Evolutionary conservation across 30 jellyfish, hydroid and myxozoan species (phyloP), one percentile per base, ranked within the genome.

Genomic region (Turritopsis dohrnii): DNA sequence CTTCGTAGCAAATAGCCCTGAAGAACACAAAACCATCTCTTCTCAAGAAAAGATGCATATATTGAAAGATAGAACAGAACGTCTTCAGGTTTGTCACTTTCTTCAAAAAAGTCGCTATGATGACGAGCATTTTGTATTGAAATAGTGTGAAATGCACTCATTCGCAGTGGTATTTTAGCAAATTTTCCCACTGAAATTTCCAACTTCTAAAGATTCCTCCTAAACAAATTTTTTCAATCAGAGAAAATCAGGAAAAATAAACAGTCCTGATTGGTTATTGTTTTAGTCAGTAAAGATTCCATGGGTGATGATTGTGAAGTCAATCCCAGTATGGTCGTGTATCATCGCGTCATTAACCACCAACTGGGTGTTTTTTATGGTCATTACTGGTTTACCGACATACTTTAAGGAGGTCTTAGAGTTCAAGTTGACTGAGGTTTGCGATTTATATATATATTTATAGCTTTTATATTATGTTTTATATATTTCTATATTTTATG

Each of bases 391-490:
- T 16, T 88, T 94, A 17, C 99, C 99, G 16, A 72, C 83, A 22
- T 94, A 87, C 84, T 94, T 94, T 89, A 88, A 89, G 69, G 97
- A 94, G 23, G 99, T 94, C 4, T 88, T 94, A 52, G 90, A 89
- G 69, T 94, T 94, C 76, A 82, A 82, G 23, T 65, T 82, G 85
- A 82, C 72, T 18, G 74, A 66, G 86, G 89, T 82, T n/a, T 8
- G 21, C 21, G 3, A 4, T 24, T 75, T 5, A 24, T 7, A 75
- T 75, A 24, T 60, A 18, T 60, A 17, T 60, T 60, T n/a, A 17
- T 60, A 17, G 19, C n/a, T 60, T 60, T 60, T 60, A 17, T n/a
- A n/a, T n/a, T n/a, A n/a, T n/a, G n/a, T n/a, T n/a, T n/a, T n/a
- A n/a, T n/a, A n/a, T n/a, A n/a, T n/a, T n/a, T n/a, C n/a, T n/a